A percentile compares a stretch with the other conserved stretches of the same genome.
These are phyloP conservation scores for Idaea aversata DNA, from an alignment of 2,888 invertebrate species.

Conservation along the genomic window DNA sequence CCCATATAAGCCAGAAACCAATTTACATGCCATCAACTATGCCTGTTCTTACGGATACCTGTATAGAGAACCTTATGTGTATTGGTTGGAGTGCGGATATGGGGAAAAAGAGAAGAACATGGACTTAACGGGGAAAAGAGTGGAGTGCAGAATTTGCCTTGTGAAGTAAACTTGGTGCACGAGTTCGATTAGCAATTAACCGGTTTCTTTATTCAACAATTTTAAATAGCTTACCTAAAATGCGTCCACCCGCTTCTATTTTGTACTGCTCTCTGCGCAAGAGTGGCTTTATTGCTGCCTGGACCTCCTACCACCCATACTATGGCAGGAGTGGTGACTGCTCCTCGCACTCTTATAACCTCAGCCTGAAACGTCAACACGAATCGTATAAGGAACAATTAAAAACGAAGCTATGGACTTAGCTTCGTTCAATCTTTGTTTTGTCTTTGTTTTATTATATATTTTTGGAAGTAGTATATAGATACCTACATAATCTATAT, in stretches of 20 bases:
- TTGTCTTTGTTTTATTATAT: too few relatives aligned
- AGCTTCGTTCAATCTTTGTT: too few relatives aligned
- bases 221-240: constrained; percentile 72
- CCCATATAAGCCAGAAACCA: not conserved
- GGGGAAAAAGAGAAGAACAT: too few relatives aligned
- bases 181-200: not conserved
- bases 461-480: too few relatives aligned
- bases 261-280: constrained; percentile 87
- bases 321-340: constrained; percentile 52
- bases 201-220: not conserved
- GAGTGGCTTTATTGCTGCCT: constrained; percentile 92
- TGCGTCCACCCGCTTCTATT: constrained; percentile 88
- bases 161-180: not conserved
- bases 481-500: not conserved
- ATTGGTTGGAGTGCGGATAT: too few relatives aligned
- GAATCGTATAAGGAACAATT: not conserved
- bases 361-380: constrained; percentile 45
- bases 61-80: too few relatives aligned
- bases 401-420: too few relatives aligned
- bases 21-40: not conserved
- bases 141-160: too few relatives aligned
- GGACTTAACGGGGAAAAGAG: too few relatives aligned
- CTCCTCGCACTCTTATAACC: constrained; percentile 60
- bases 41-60: too few relatives aligned
- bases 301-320: constrained; percentile 91